Evolutionary conservation across 2,888 invertebrate species (phyloP), one percentile per base, ranked within the genome.

Genomic region (Nemapogon koenigi): DNA sequence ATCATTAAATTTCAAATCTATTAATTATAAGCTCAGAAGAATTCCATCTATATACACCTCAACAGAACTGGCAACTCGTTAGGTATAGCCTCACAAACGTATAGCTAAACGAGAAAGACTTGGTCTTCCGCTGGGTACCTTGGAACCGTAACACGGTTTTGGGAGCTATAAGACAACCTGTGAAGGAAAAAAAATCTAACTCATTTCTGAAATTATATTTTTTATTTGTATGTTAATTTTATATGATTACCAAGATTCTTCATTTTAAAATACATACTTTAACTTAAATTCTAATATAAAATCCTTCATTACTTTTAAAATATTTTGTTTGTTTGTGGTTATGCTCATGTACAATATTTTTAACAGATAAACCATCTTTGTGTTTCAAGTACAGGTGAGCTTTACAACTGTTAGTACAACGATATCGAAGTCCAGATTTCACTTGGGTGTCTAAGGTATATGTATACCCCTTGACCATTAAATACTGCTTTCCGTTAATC

Each of bases 351-450:
- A 33, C 14, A 8, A 32, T 3, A n/a, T 16, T 26, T 2, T 39
- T 13, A n/a, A 39, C 17, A 11, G 33, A 28, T 17, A n/a, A n/a
- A n/a, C 39, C 33, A 16, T n/a, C n/a, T 33, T 27, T 15, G 27
- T 6, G 13, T 32, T n/a, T 32, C 2, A 39, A 19, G 17, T 33
- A 39, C 3, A 39, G 4, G 14, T 39, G 17, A n/a, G 39, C 39
- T n/a, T 33, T 18, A 22, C 39, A 39, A 4, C 32, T 27, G 2
- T 2, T 6, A 1, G 38, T 22, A 13, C 38, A 31, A 8, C 38
- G 38, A 14, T 22, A 38, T 7, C 38, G 22, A 3, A 31, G 32
- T 2, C 29, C 18, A 4, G 10, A 15, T 3, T 14, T 15, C n/a
- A 7, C 10, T 17, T 13, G 8, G 14, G 3, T 3, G 11, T 37